phyloP scores from a whole-genome alignment of 2,797 vertebrate species.

The Gymnocypris eckloni region DNA sequence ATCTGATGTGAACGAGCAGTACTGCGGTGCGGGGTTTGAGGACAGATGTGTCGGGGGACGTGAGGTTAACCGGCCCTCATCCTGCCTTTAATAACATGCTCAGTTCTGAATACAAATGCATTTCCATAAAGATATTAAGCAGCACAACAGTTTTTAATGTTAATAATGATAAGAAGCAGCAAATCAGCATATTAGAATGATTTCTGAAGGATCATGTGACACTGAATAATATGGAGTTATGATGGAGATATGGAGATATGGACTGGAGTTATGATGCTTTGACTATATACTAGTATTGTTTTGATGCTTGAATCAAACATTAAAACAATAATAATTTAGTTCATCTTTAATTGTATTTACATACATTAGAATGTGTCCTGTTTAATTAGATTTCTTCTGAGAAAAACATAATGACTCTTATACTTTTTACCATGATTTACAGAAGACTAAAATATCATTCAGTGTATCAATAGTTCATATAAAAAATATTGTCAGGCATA shows the following conservation, averaged over 20 bases:
- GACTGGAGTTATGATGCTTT: not conserved
- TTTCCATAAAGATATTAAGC: not conserved
- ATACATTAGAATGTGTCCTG: no score
- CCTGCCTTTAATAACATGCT: not conserved
- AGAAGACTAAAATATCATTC: no score
- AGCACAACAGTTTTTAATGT: not conserved
- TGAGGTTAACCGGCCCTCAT: not conserved
- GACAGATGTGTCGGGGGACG: conserved; percentile 18
- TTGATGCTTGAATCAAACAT: no score
- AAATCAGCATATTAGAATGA: not conserved
- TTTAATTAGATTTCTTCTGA: no score
- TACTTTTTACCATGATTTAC: no score
- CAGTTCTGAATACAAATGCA: no score
- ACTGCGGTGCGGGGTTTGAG: conserved; percentile 13
- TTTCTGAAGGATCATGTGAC: not conserved
- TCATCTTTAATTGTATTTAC: no score
- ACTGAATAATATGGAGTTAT: not conserved
- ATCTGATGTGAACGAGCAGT: not conserved
- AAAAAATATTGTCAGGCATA: no score
- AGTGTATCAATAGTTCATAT: not conserved
- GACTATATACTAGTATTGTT: no score
- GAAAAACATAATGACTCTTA: no score
- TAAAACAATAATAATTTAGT: no score
- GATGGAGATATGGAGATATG: no score
- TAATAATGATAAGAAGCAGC: not conserved